Percentiles rank a stretch among this genome's conserved stretches.
These are phyloP conservation scores for Ptilorrhoa leucosticta DNA, from an alignment of 2,113 vertebrate species.

Conservation along the genomic window DNA sequence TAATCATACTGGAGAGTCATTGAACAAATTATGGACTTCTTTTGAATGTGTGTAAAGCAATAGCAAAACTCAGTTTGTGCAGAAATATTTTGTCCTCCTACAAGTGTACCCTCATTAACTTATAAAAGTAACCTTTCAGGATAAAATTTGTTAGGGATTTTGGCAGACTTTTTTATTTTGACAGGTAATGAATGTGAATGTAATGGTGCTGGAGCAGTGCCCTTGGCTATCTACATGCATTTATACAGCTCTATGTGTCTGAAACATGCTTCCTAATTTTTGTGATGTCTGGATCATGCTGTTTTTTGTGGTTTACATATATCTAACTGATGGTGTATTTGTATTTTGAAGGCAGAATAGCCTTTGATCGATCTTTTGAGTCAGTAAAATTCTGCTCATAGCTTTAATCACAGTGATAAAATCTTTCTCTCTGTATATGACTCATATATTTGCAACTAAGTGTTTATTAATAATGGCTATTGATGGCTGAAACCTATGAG, in stretches of 20 bases:
- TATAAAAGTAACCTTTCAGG: background rate
- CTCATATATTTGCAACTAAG: background rate
- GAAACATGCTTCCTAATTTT: background rate
- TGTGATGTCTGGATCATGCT: background rate
- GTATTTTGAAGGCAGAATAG: background rate
- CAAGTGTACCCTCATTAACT: background rate
- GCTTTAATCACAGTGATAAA: background rate
- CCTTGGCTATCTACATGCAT: background rate
- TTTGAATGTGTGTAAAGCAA: background rate
- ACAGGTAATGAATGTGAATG: background rate
- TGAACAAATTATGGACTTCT: background rate
- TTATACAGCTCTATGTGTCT: background rate
- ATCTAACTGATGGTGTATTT: background rate
- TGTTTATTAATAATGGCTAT: background rate
- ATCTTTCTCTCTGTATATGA: background rate
- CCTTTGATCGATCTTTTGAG: background rate
- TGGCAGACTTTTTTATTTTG: background rate
- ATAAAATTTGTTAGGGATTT: background rate
- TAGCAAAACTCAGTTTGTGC: background rate
- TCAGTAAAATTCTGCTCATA: background rate
- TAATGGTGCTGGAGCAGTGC: background rate
- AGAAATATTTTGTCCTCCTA: background rate
- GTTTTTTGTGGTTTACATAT: background rate
- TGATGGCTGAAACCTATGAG: background rate
- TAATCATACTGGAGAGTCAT: background rate